phyloP scores from a whole-genome alignment of 1,140 invertebrate genomes.

The Coenobita brevimanus region DNA sequence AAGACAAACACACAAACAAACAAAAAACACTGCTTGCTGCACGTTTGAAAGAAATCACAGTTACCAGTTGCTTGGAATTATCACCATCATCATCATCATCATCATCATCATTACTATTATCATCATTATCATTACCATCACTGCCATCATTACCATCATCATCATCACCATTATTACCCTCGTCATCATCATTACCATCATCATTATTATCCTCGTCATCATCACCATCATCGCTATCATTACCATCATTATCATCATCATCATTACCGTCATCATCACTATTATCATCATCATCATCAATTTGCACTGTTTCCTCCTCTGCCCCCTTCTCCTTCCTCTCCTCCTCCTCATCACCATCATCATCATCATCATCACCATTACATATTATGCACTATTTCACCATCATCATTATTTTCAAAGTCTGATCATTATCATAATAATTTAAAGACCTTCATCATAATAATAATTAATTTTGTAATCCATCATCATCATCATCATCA shows the following conservation, averaged over 20 bases:
- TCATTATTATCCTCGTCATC: too few relatives aligned
- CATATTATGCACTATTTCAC: too few relatives aligned
- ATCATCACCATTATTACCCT: constrained; percentile 2
- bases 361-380: background rate
- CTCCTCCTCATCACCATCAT: too few relatives aligned
- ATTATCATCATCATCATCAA: background rate
- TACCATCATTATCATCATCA: background rate
- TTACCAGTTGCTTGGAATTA: background rate
- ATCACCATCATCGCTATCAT: background rate
- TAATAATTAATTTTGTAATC: too few relatives aligned
- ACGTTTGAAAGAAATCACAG: too few relatives aligned
- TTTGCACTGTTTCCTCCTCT: background rate
- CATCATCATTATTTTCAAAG: too few relatives aligned
- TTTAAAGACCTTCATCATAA: too few relatives aligned
- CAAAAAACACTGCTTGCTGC: too few relatives aligned
- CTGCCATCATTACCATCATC: constrained; percentile 1
- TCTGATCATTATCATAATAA: too few relatives aligned
- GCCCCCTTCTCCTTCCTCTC: too few relatives aligned
- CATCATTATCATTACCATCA: background rate
- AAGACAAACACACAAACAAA: background rate
- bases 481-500: background rate
- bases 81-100: background rate
- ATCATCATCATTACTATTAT: background rate
- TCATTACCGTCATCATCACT: background rate
- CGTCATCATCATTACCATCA: too few relatives aligned